A percentile compares a stretch with the other conserved stretches of the same genome.
phyloP scores from a whole-genome alignment of 2,888 invertebrate genomes.

The Ferdinandea cuprea region DNA sequence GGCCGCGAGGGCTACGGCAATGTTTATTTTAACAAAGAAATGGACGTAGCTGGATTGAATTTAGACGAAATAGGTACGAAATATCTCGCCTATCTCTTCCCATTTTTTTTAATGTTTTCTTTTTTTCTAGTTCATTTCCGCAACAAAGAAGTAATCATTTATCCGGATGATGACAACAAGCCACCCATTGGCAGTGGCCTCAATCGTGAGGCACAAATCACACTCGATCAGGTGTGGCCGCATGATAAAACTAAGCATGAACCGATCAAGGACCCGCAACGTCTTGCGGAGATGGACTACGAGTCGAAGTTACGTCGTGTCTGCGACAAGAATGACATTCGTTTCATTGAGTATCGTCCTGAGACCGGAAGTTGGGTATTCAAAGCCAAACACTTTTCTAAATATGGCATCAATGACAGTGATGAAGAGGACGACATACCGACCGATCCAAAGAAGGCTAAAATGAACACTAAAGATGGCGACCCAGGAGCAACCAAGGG shows the following conservation, averaged over 20 bases:
- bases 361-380: conserved; percentile 99
- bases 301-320: conserved; percentile 92
- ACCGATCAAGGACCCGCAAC: conserved; percentile 91
- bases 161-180: conserved; percentile 94
- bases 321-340: conserved; percentile 93
- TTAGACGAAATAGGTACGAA: conserved; percentile 92
- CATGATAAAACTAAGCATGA: conserved; percentile 91
- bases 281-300: conserved; percentile 91
- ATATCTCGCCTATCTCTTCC: no score
- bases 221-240: conserved; percentile 96
- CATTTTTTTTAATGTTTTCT: neutral
- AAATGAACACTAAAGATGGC: conserved; percentile 76
- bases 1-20: conserved; percentile 96
- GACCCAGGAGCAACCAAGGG: conserved; percentile 53
- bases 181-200: conserved; percentile 94
- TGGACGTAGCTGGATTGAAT: conserved; percentile 93
- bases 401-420: conserved; percentile 94
- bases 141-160: conserved; percentile 96
- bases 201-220: conserved; percentile 95
- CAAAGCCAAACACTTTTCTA: conserved; percentile 96
- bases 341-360: conserved; percentile 96
- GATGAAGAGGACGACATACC: conserved; percentile 92
- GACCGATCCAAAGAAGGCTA: conserved; percentile 82
- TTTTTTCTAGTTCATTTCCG: conserved; percentile 90
- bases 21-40: conserved; percentile 92